Conservation (phyloP, 1,140 invertebrate species). For the Habropoda laboriosa region DNA sequence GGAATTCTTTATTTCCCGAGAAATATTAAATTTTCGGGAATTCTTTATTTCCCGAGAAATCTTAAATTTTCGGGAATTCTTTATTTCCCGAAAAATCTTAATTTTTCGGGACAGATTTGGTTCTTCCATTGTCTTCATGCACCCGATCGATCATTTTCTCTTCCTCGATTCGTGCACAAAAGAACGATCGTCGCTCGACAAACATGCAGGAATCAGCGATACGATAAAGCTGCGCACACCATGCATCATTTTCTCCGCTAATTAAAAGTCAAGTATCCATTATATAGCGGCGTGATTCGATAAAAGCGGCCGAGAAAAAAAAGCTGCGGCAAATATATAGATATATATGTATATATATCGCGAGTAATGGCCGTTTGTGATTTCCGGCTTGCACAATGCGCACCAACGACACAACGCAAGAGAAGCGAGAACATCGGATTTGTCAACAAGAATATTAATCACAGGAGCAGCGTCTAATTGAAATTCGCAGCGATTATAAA, state of each 20-base stretch:
- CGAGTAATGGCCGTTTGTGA: constrained; percentile 6
- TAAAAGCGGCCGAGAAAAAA: not conserved
- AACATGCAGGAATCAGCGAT: constrained; percentile 8
- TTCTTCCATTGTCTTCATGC: too few species aligned
- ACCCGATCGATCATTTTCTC: too few species aligned
- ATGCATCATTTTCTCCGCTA: constrained; percentile 54
- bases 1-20: too few species aligned
- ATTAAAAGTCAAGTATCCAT: constrained; percentile 27
- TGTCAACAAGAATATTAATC: constrained; percentile 22
- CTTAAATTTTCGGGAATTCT: too few species aligned
- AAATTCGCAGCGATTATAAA: constrained; percentile 53
- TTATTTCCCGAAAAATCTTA: too few species aligned
- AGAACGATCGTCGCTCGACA: not conserved
- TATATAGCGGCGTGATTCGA: not conserved
- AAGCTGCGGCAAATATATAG: too few species aligned
- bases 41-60: too few species aligned
- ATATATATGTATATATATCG: too few species aligned
- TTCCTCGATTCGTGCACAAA: not conserved
- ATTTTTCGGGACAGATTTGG: too few species aligned
- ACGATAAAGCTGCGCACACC: constrained; percentile 22
- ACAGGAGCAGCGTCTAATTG: constrained; percentile 29
- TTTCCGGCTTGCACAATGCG: constrained; percentile 12
- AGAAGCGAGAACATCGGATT: constrained; percentile 11
- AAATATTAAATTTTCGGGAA: too few species aligned
- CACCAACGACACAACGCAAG: too few species aligned